phyloP scores from a whole-genome alignment of 1,140 invertebrate genomes.

The Heliconius nattereri region DNA sequence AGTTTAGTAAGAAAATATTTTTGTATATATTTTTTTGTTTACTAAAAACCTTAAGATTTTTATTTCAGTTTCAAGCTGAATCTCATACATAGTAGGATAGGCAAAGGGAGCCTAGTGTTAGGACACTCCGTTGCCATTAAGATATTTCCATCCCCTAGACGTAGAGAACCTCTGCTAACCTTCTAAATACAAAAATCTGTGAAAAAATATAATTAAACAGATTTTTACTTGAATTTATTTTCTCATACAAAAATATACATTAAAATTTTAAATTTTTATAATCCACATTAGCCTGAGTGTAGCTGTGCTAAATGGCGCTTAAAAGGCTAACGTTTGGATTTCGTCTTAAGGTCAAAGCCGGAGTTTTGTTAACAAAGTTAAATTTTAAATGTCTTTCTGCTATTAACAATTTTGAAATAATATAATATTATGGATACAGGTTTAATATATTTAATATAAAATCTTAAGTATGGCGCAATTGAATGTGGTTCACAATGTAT shows the following conservation, averaged over 20 bases:
- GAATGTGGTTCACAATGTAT: too few species aligned
- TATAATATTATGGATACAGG: neutral
- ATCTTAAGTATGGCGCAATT: neutral
- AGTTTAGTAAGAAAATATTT: too few species aligned
- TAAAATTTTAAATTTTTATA: neutral
- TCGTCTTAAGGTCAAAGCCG: neutral
- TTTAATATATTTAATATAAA: neutral
- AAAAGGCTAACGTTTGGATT: conserved; percentile 10
- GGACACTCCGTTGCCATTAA: too few species aligned
- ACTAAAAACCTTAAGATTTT: too few species aligned
- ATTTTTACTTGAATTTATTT: neutral
- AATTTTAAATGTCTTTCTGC: conserved; percentile 4
- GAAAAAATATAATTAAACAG: too few species aligned
- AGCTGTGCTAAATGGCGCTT: conserved; percentile 6
- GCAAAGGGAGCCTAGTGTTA: too few species aligned
- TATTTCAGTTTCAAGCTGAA: too few species aligned
- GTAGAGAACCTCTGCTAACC: too few species aligned
- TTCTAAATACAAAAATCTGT: too few species aligned
- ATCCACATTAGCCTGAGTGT: neutral
- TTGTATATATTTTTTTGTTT: too few species aligned
- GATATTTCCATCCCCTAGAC: too few species aligned
- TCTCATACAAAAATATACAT: neutral
- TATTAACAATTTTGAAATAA: neutral
- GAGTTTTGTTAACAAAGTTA: neutral
- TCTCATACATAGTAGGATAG: too few species aligned